Base-by-base conservation (phyloP, 2,113 vertebrate genomes). In the Gymnarchus niloticus region DNA sequence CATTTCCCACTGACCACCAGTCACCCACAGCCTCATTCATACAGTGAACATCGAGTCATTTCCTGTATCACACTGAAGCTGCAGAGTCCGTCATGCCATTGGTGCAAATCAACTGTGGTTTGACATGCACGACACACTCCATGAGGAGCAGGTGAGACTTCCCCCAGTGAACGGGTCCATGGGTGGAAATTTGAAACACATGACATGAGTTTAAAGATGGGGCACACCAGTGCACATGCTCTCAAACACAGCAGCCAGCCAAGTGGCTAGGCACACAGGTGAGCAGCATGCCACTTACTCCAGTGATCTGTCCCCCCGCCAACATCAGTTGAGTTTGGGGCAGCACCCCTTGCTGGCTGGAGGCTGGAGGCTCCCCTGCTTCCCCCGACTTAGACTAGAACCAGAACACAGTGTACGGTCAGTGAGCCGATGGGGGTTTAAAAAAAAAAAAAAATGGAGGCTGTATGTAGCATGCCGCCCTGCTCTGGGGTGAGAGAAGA, bases 321-420 rank as follows among this genome's bases (percentile, higher is more conserved):
- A 99, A 95, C 97, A 98, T 98, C 86, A 99, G 96, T 95, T 97
- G 97, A 86, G 97, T 96, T 94, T 97, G 97, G 92, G 97, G 96
- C 92, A 97, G 94, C 91, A 95, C 94, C 56, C 95, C 95, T 95
- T 98, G 96, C 95, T 97, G 96, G 95, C 94, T 95, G 91, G 96
- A 96, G 93, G 95, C 95, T 91, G 95, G 94, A 87, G 95, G 93
- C 91, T 97, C 95, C 91, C 94, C 95, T 56, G 96, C 94, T 93
- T 98, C 96, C 95, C 97, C 97, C 93, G 94, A 95, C 92, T 98
- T 98, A 94, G 95, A 96, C 96, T 98, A 95, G 91, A 91, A 90
- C 92, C 90, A 89, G 91, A 94, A 93, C 88, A 94, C 86, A 91
- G 81, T 87, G 57, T 23, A 84, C 52, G 87, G 84, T 89, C 52